Evolutionary conservation across 2,888 invertebrate genomes (phyloP), one percentile per base, ranked within the genome.

Genomic region (Biston betularia): DNA sequence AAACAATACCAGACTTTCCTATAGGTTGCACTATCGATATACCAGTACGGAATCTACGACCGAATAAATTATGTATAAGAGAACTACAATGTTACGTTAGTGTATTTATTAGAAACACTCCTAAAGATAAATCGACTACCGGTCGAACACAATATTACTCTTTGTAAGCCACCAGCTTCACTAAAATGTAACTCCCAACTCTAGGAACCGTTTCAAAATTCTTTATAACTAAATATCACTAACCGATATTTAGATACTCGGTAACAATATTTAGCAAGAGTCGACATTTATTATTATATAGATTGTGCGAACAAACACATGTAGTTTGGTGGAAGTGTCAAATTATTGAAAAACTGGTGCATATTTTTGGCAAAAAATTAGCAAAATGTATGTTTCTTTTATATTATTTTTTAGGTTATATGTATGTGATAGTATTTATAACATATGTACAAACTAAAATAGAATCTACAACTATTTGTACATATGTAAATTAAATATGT

Each of bases 61-160:
- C 59, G 58, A 71, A 72, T 76, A 73, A 75, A 78, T 73, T 38
- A 79, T 80, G 76, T 71, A 82, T 77, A 73, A 79, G 71, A 75
- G 72, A 73, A 81, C 77, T 84, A 87, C 86, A 86, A 82, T 87
- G 83, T 81, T 71, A 72, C 74, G 76, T 76, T 75, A 76, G 77
- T 84, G 84, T 83, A 84, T 89, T 91, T 83, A 86, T 86, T 85
- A 88, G 88, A 89, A 89, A 82, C 81, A 81, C 77, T 80, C 75
- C 71, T 77, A 77, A 72, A 85, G 89, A 91, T 92, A 92, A 90
- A 85, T 76, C 75, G 67, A 85, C 86, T 88, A 79, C 88, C 90
- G 90, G 88, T 85, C 75, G 73, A 61, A 70, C 70, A 92, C 86
- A 91, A 83, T 84, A 82, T 82, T 73, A 73, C 78, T 77, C 89